phyloP scores from a whole-genome alignment of 1,140 invertebrate genomes.

The Grapholita molesta region DNA sequence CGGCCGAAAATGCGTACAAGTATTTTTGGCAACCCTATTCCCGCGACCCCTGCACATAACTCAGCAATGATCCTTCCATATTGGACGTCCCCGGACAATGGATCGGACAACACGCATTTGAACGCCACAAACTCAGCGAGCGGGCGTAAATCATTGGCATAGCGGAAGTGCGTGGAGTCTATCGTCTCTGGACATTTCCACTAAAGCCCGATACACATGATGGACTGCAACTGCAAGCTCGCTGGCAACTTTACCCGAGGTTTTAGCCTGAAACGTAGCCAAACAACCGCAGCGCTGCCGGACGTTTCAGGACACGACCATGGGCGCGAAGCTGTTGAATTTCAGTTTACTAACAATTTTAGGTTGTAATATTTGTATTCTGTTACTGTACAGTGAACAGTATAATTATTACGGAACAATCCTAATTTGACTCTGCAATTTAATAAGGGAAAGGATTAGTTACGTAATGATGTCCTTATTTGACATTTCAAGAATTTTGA shows the following conservation, averaged over 20 bases:
- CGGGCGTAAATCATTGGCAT: constrained; percentile 72
- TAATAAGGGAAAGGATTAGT: no score
- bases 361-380: not conserved
- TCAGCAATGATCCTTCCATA: constrained; percentile 64
- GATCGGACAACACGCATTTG: constrained; percentile 61
- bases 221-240: not conserved
- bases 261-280: not conserved
- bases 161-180: constrained; percentile 66
- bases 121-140: constrained; percentile 60
- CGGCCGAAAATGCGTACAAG: not conserved
- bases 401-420: no score
- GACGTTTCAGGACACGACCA: not conserved
- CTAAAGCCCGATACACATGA: constrained; percentile 19
- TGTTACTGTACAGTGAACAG: no score
- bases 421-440: no score
- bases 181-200: constrained; percentile 62
- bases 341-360: not conserved
- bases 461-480: no score
- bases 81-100: constrained; percentile 63
- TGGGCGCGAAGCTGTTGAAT: not conserved
- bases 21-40: not conserved
- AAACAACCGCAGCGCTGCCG: not conserved
- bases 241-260: constrained; percentile 1
- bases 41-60: constrained; percentile 52
- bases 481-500: no score